Evolutionary conservation across 2,888 invertebrate species (phyloP).

Genomic region (Cephus pulcher): DNA sequence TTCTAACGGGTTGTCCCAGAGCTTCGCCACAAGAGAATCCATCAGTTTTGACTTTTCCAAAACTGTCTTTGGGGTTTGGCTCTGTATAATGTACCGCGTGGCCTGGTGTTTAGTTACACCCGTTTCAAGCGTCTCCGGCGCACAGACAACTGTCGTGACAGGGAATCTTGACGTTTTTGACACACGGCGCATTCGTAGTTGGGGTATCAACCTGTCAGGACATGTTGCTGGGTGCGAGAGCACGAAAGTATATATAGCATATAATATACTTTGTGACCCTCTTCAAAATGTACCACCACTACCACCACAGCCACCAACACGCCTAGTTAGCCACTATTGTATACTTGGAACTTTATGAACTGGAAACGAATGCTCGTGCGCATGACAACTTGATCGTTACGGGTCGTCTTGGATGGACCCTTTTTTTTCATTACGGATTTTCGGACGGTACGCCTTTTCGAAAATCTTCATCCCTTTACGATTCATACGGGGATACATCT

Average conservation of each 20-base stretch:
- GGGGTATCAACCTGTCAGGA: slow-evolving; percentile 55
- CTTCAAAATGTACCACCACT: slow-evolving; percentile 43
- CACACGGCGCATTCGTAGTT: slow-evolving; percentile 40
- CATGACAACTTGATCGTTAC: slow-evolving; percentile 54
- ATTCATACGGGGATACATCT: slow-evolving; percentile 15
- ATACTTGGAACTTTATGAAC: slow-evolving; percentile 47
- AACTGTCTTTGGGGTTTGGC: background rate
- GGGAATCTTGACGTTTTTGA: slow-evolving; percentile 47
- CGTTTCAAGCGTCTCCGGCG: slow-evolving; percentile 31
- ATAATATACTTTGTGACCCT: slow-evolving; percentile 56
- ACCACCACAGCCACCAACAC: slow-evolving; percentile 46
- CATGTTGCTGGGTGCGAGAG: slow-evolving; percentile 45
- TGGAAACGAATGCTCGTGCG: slow-evolving; percentile 48
- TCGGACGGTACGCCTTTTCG: slow-evolving; percentile 14
- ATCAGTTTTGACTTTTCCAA: background rate
- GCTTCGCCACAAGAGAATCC: background rate
- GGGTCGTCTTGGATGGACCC: slow-evolving; percentile 14
- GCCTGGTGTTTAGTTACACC: slow-evolving; percentile 23
- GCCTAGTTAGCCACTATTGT: slow-evolving; percentile 61
- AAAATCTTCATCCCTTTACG: background rate
- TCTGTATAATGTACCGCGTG: background rate
- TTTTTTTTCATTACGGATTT: slow-evolving; percentile 14
- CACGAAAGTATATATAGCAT: slow-evolving; percentile 28
- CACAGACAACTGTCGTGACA: slow-evolving; percentile 32
- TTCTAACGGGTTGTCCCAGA: background rate